phyloP scores from a whole-genome alignment of 2,888 invertebrate genomes.

The Morpho achilles region DNA sequence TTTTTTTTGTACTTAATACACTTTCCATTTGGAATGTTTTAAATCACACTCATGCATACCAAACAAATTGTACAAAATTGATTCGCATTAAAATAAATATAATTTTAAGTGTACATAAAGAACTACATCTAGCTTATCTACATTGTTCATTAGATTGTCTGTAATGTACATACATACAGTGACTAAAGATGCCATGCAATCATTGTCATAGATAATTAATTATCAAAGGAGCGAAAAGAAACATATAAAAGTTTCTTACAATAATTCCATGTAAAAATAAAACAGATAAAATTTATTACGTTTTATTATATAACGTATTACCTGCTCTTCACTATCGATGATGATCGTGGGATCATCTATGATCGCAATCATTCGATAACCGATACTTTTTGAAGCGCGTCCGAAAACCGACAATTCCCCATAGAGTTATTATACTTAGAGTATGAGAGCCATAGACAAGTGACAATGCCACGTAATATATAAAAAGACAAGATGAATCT shows the following conservation, averaged over 20 bases:
- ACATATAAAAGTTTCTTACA: conserved; percentile 3
- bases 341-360: no score
- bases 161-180: conserved; percentile 44
- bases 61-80: conserved; percentile 46
- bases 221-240: conserved; percentile 5
- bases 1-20: conserved; percentile 77
- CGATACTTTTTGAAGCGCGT: no score
- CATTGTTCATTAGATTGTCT: conserved; percentile 61
- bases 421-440: no score
- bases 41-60: conserved; percentile 67
- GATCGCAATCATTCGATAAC: no score
- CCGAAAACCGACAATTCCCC: no score
- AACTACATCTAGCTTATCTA: conserved; percentile 44
- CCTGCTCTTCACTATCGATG: no score
- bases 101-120: conserved; percentile 50
- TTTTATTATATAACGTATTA: conserved; percentile 16
- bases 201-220: conserved; percentile 16
- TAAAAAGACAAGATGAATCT: no score
- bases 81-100: conserved; percentile 64
- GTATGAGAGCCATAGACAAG: no score
- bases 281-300: conserved; percentile 12
- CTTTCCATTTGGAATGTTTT: conserved; percentile 72
- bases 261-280: conserved; percentile 10
- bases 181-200: conserved; percentile 1
- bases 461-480: no score